Conservation (phyloP, 2,888 invertebrate genomes). For the Leptopilina drosophilae region DNA sequence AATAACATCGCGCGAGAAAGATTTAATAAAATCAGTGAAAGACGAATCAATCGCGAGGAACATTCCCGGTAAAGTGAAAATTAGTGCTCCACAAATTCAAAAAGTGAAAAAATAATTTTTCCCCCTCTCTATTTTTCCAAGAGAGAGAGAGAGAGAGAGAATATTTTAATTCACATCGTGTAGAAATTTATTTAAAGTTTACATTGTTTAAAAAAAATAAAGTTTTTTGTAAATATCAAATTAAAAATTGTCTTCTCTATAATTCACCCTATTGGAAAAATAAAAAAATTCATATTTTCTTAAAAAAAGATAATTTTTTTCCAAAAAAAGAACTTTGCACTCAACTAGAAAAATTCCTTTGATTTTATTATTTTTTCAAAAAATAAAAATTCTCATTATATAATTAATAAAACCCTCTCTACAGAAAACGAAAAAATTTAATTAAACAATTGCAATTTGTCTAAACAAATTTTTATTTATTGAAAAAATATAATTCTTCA, state of each 20-base stretch:
- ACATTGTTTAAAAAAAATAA: neutral
- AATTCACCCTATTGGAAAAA: neutral
- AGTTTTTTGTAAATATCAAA: conserved; percentile 21
- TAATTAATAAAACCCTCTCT: no score
- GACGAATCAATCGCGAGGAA: conserved; percentile 95
- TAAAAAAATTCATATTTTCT: neutral
- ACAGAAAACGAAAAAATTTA: no score
- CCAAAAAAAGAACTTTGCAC: no score
- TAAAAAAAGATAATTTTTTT: no score
- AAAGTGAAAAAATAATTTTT: conserved; percentile 80
- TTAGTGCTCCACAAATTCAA: conserved; percentile 91
- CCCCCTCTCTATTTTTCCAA: no score
- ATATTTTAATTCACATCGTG: neutral
- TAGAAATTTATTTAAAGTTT: conserved; percentile 5
- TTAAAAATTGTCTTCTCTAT: neutral
- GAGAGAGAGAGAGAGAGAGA: no score
- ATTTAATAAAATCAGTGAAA: conserved; percentile 93
- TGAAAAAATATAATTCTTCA: no score
- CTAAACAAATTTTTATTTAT: no score
- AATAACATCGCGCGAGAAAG: conserved; percentile 88
- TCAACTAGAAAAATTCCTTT: no score
- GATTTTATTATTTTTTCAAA: no score
- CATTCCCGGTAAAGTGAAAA: conserved; percentile 97
- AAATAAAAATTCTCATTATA: no score
- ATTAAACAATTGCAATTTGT: no score